These are phyloP conservation scores for Bedellia somnulentella DNA, from an alignment of 2,888 invertebrate genomes.

Conservation along the genomic window DNA sequence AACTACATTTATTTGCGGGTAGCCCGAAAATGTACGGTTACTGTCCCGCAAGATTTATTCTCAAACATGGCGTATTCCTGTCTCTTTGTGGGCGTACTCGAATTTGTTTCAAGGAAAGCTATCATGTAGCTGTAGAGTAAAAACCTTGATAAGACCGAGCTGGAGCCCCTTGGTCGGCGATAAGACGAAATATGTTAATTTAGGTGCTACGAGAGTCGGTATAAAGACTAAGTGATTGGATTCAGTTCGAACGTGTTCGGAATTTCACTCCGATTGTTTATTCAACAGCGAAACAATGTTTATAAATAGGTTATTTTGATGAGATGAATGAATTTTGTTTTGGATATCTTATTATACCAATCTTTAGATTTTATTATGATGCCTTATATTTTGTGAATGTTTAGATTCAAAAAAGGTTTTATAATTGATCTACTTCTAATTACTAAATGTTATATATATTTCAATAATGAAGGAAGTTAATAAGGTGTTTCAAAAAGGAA, in stretches of 20 bases:
- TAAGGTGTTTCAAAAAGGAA: too few relatives aligned
- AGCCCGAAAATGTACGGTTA: slow-evolving; percentile 40
- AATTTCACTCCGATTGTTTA: slow-evolving; percentile 32
- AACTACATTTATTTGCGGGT: slow-evolving; percentile 40
- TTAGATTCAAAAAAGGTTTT: too few relatives aligned
- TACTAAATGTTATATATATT: too few relatives aligned
- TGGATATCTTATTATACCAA: too few relatives aligned
- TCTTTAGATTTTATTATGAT: too few relatives aligned
- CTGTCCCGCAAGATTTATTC: slow-evolving; percentile 51
- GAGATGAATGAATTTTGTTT: too few relatives aligned
- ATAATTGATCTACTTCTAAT: too few relatives aligned
- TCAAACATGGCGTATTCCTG: slow-evolving; percentile 49
- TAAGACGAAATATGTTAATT: slow-evolving; percentile 60
- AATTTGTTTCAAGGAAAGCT: slow-evolving; percentile 29
- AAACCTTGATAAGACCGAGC: slow-evolving; percentile 45
- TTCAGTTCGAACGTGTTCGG: slow-evolving; percentile 44
- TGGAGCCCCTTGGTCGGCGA: slow-evolving; percentile 44
- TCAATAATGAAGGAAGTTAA: too few relatives aligned
- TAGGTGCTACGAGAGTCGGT: slow-evolving; percentile 36
- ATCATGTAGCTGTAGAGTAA: slow-evolving; percentile 31
- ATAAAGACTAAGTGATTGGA: slow-evolving; percentile 59
- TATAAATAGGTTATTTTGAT: slow-evolving; percentile 42
- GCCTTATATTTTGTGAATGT: too few relatives aligned
- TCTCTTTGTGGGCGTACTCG: slow-evolving; percentile 42
- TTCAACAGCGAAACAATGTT: slow-evolving; percentile 41